Conservation (phyloP, 2,113 vertebrate genomes). For the Myotis yumanensis region DNA sequence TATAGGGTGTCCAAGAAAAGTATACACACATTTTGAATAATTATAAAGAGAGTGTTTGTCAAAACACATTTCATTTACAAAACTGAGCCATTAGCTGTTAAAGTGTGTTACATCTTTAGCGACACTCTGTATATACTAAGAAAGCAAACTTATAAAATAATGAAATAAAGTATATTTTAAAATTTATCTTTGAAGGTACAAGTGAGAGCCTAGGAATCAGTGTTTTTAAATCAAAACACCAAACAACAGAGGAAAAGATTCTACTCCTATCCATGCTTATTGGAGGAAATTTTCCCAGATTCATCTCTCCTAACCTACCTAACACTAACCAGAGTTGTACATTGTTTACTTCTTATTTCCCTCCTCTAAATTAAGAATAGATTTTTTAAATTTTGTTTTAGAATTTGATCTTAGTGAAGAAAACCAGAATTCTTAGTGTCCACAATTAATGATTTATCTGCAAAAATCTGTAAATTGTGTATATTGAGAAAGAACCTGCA, state of each 20-base stretch:
- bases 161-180: neutral
- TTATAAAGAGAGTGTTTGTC: no score
- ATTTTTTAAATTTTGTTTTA: neutral
- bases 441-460: neutral
- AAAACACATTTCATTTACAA: no score
- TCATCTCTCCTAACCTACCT: neutral
- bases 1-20: no score
- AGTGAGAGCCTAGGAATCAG: neutral
- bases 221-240: neutral
- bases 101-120: no score
- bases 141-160: neutral
- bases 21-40: no score
- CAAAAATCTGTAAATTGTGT: neutral
- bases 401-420: neutral
- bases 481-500: neutral
- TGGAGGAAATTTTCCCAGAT: neutral
- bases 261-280: neutral
- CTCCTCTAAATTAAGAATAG: neutral
- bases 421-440: neutral
- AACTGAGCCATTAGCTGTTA: no score
- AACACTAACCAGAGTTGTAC: neutral
- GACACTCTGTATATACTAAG: neutral
- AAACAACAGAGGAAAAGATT: neutral
- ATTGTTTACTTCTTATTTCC: neutral
- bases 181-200: neutral